These are phyloP conservation scores for Ambastaia sidthimunki DNA, from an alignment of 2,797 vertebrate species.

Conservation along the genomic window DNA sequence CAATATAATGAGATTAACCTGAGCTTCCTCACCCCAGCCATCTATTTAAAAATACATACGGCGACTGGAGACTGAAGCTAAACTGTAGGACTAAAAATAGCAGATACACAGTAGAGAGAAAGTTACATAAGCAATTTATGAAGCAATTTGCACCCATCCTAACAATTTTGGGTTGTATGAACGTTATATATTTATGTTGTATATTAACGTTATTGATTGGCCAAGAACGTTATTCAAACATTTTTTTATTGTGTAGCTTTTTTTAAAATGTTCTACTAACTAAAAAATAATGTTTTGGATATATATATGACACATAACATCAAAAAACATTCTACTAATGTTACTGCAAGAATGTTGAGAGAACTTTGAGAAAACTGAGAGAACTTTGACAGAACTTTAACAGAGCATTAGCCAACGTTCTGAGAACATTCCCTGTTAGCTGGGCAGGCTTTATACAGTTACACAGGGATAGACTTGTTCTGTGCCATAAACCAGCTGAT, in stretches of 20 bases:
- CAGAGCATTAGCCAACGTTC: too few relatives aligned
- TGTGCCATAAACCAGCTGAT: slow-evolving; percentile 36
- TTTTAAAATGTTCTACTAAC: too few relatives aligned
- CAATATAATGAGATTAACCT: slow-evolving; percentile 74
- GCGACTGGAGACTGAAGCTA: slow-evolving; percentile 21
- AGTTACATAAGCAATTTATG: slow-evolving; percentile 49
- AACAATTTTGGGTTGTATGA: too few relatives aligned
- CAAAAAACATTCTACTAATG: too few relatives aligned
- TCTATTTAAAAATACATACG: slow-evolving; percentile 47
- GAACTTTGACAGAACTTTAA: too few relatives aligned
- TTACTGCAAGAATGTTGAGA: too few relatives aligned
- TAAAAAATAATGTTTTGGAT: too few relatives aligned
- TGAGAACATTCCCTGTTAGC: not conserved
- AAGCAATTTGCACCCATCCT: not conserved
- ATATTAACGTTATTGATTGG: slow-evolving; percentile 24
- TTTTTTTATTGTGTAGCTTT: too few relatives aligned
- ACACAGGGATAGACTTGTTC: slow-evolving; percentile 15
- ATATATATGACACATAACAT: too few relatives aligned
- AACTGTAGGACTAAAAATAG: slow-evolving; percentile 31
- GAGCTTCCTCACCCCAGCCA: slow-evolving; percentile 49
- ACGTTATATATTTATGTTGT: too few relatives aligned
- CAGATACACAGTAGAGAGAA: slow-evolving; percentile 16
- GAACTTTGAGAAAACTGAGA: too few relatives aligned
- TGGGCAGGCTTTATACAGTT: slow-evolving; percentile 32
- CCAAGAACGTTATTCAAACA: not conserved